A percentile compares a stretch with the other conserved stretches of the same genome.
Conservation (phyloP, 2,888 invertebrate species). For the Orgyia antiqua region DNA sequence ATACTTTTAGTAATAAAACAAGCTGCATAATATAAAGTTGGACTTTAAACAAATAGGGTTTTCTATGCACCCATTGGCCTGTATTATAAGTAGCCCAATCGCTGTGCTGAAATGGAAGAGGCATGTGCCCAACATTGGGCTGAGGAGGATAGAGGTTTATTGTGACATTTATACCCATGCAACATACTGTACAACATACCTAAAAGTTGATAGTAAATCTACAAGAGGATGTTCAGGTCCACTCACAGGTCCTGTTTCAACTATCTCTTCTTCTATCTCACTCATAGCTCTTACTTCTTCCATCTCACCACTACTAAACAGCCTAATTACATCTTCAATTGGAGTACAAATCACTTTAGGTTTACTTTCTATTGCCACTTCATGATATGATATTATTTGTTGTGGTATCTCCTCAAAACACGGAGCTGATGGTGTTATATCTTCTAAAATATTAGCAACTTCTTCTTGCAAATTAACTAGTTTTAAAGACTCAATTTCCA, state of each 20-base stretch:
- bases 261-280: slow-evolving; percentile 54
- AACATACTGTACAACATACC: too few species aligned
- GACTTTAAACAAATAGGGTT: too few species aligned
- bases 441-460: slow-evolving; percentile 8
- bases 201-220: slow-evolving; percentile 63
- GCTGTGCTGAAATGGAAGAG: too few species aligned
- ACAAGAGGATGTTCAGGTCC: slow-evolving; percentile 62
- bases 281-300: slow-evolving; percentile 51
- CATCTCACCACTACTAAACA: slow-evolving; percentile 57
- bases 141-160: too few species aligned
- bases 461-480: slow-evolving; percentile 5
- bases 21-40: too few species aligned
- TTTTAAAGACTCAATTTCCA: slow-evolving; percentile 21
- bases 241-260: slow-evolving; percentile 50
- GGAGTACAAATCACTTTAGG: slow-evolving; percentile 46
- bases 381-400: slow-evolving; percentile 10
- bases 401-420: slow-evolving; percentile 34
- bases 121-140: too few species aligned
- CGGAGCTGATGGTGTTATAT: slow-evolving; percentile 53
- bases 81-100: too few species aligned
- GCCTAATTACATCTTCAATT: slow-evolving; percentile 49
- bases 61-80: too few species aligned
- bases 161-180: too few species aligned
- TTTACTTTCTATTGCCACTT: slow-evolving; percentile 16
- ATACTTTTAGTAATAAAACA: too few species aligned